phyloP scores from a whole-genome alignment of 2,797 vertebrate genomes.

The Anguilla marmorata region DNA sequence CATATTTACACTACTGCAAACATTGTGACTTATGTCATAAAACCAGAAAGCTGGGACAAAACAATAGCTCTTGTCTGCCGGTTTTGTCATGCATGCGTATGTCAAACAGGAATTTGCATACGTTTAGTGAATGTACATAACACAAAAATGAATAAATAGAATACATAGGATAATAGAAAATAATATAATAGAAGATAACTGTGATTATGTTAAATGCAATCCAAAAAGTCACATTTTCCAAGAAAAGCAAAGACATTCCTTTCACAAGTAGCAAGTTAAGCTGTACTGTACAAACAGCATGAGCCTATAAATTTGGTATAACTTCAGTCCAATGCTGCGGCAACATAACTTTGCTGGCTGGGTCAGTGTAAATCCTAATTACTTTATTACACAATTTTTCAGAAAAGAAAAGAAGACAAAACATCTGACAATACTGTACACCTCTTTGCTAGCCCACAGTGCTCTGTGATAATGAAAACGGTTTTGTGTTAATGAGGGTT shows the following conservation, averaged over 20 bases:
- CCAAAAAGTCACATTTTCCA: not conserved
- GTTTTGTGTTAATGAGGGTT: not conserved
- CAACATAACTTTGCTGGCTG: not conserved
- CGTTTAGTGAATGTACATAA: not conserved
- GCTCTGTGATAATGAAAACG: not conserved
- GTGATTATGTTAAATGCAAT: not conserved
- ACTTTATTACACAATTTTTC: not conserved
- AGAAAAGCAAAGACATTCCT: not conserved
- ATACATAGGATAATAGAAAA: not conserved
- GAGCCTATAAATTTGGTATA: not conserved
- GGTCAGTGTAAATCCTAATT: not conserved
- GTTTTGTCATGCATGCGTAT: not conserved
- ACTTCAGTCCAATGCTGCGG: not conserved
- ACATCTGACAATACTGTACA: not conserved
- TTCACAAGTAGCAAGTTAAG: not conserved
- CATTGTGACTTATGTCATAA: not conserved
- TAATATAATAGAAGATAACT: not conserved
- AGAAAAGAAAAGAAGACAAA: not conserved
- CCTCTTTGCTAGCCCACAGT: not conserved
- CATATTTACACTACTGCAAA: not conserved
- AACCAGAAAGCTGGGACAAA: not conserved
- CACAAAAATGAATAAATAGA: not conserved
- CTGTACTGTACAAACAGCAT: not conserved
- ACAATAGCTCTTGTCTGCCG: not conserved
- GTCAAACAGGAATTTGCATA: conserved; percentile 1